Conservation (phyloP, 2,113 vertebrate species). For the Sinocyclocheilus anophthalmus region DNA sequence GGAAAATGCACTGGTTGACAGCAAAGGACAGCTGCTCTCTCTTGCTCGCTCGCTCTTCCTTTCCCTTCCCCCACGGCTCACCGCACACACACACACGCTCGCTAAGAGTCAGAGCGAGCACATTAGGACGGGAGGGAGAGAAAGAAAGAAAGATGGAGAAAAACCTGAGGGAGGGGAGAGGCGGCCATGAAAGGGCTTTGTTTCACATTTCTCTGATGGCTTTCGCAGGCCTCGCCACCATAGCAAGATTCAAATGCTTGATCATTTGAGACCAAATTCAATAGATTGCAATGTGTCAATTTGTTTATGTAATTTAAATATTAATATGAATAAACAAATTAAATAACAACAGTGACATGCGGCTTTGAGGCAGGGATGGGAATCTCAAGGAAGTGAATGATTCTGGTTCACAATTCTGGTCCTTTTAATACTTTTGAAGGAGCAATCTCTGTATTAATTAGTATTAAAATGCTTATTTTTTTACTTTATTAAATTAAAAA, state of each 20-base stretch:
- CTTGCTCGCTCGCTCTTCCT: not conserved
- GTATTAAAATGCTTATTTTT: not conserved
- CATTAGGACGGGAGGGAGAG: constrained; percentile 27
- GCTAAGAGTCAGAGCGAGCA: constrained; percentile 23
- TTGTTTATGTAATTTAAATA: not conserved
- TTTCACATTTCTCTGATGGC: constrained; percentile 51
- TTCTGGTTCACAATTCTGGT: not conserved
- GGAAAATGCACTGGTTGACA: constrained; percentile 59
- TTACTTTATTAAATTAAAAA: not conserved
- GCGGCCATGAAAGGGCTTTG: constrained; percentile 62
- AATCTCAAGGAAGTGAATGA: not conserved
- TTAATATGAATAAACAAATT: not conserved
- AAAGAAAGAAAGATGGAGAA: constrained; percentile 16
- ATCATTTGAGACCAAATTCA: not conserved
- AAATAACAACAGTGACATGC: not conserved
- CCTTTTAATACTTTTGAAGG: not conserved
- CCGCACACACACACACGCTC: constrained; percentile 47
- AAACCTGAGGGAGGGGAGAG: constrained; percentile 40
- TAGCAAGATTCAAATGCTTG: not conserved
- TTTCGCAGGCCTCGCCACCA: constrained; percentile 45
- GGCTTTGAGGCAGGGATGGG: not conserved
- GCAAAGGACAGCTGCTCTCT: constrained; percentile 61
- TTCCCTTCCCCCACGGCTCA: constrained; percentile 40
- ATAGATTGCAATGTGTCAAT: not conserved
- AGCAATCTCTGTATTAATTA: not conserved